These are phyloP conservation scores for Monochamus saltuarius DNA, from an alignment of 1,140 invertebrate species.

Conservation along the genomic window DNA sequence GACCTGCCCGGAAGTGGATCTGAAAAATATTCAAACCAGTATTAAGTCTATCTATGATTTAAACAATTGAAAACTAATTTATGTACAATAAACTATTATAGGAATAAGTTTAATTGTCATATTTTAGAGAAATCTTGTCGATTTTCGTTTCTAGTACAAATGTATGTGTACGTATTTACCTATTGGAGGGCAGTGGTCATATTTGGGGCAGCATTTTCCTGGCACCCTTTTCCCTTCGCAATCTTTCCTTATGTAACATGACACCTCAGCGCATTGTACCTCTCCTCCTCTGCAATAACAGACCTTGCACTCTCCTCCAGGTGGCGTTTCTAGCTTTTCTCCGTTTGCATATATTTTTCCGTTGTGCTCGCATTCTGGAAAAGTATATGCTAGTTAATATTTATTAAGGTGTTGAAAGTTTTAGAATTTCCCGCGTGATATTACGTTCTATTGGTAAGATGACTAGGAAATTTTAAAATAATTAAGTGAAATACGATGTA, in stretches of 20 bases:
- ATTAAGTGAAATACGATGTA: too few species aligned
- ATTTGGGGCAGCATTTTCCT: slow-evolving; percentile 75
- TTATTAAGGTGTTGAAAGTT: too few species aligned
- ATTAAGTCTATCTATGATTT: too few species aligned
- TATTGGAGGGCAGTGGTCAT: slow-evolving; percentile 73
- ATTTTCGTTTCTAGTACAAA: not conserved
- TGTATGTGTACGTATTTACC: slow-evolving; percentile 48
- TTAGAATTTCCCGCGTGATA: too few species aligned
- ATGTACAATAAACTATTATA: too few species aligned
- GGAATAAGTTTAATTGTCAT: too few species aligned
- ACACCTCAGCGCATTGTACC: slow-evolving; percentile 71
- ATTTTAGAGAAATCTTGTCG: too few species aligned
- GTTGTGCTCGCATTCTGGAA: slow-evolving; percentile 73
- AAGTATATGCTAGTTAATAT: not conserved
- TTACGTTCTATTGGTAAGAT: too few species aligned
- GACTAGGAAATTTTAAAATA: too few species aligned
- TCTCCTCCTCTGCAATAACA: slow-evolving; percentile 79
- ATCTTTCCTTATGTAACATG: slow-evolving; percentile 72
- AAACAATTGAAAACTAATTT: too few species aligned
- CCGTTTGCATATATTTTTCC: slow-evolving; percentile 73
- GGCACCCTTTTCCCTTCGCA: slow-evolving; percentile 67
- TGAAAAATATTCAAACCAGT: slow-evolving; percentile 9
- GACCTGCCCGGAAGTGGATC: slow-evolving; percentile 19
- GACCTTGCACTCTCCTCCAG: slow-evolving; percentile 70
- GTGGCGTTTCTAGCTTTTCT: slow-evolving; percentile 66